Percentiles rank a stretch among this genome's conserved stretches.
Conservation (phyloP, 1,140 invertebrate genomes). For the Oedothorax gibbosus region DNA sequence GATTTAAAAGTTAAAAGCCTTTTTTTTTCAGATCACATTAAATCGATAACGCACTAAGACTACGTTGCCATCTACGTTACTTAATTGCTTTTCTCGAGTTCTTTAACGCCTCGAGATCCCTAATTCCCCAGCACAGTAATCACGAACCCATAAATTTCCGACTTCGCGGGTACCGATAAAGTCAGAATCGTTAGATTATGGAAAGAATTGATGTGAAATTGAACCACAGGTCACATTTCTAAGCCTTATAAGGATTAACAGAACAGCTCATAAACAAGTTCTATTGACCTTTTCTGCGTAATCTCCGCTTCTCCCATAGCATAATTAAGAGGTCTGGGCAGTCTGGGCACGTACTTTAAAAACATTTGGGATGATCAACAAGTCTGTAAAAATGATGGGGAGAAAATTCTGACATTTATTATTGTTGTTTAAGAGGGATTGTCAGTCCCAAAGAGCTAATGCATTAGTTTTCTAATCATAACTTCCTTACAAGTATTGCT, state of each 20-base stretch:
- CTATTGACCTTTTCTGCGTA: slow-evolving; percentile 52
- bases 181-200: slow-evolving; percentile 7
- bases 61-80: neutral
- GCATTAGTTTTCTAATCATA: too few species aligned
- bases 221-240: slow-evolving; percentile 4
- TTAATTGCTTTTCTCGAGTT: slow-evolving; percentile 8
- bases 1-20: too few species aligned
- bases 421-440: neutral
- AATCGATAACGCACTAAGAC: too few species aligned
- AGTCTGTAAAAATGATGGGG: slow-evolving; percentile 14
- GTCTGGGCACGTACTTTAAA: slow-evolving; percentile 45
- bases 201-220: slow-evolving; percentile 22
- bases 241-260: slow-evolving; percentile 41
- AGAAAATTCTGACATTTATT: slow-evolving; percentile 16
- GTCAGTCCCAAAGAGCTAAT: too few species aligned
- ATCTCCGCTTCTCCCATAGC: slow-evolving; percentile 28
- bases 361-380: slow-evolving; percentile 43
- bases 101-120: neutral
- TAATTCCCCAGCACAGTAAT: slow-evolving; percentile 13
- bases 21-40: too few species aligned
- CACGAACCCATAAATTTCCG: slow-evolving; percentile 10
- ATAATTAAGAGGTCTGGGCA: slow-evolving; percentile 48
- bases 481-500: too few species aligned
- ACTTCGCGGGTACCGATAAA: neutral
- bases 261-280: slow-evolving; percentile 47